These are phyloP conservation scores for Cyprinodon tularosa DNA, from an alignment of 2,113 vertebrate species.

Conservation along the genomic window DNA sequence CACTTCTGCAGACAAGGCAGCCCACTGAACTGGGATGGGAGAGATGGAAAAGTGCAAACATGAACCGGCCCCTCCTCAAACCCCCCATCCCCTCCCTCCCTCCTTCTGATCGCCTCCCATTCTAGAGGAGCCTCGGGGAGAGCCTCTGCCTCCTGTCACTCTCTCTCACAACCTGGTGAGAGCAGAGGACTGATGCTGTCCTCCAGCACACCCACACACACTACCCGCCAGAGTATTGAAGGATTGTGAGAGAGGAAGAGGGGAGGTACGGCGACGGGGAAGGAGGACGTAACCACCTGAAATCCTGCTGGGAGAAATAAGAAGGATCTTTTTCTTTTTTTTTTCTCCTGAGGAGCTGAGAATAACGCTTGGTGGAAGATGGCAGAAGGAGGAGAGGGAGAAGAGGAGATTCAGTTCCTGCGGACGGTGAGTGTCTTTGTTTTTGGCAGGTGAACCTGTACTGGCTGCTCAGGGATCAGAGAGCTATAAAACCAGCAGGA, in stretches of 20 bases:
- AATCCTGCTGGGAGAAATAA: conserved; percentile 57
- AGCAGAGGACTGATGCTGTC: conserved; percentile 80
- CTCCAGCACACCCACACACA: conserved; percentile 79
- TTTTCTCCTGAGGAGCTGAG: conserved; percentile 80
- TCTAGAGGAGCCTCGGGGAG: conserved; percentile 48
- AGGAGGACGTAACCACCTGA: conserved; percentile 24
- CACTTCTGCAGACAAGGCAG: conserved; percentile 73
- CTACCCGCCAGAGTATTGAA: conserved; percentile 37
- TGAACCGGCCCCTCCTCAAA: conserved; percentile 51
- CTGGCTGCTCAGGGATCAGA: conserved; percentile 8
- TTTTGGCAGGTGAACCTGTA: conserved; percentile 26
- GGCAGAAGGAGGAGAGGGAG: conserved; percentile 91
- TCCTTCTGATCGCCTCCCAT: conserved; percentile 19
- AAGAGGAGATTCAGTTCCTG: conserved; percentile 94
- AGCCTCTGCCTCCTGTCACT: conserved; percentile 69
- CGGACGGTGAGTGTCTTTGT: conserved; percentile 85
- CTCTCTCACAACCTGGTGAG: conserved; percentile 76
- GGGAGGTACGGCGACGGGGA: not conserved
- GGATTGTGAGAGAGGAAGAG: conserved; percentile 31
- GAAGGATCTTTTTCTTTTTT: conserved; percentile 54
- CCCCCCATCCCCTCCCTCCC: conserved; percentile 1
- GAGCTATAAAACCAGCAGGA: conserved; percentile 4
- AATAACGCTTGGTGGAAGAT: conserved; percentile 81
- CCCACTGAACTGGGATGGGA: conserved; percentile 45
- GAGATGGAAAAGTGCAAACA: conserved; percentile 50